Conservation (phyloP, 2,797 vertebrate species). For the Typhlichthys eigenmanni region DNA sequence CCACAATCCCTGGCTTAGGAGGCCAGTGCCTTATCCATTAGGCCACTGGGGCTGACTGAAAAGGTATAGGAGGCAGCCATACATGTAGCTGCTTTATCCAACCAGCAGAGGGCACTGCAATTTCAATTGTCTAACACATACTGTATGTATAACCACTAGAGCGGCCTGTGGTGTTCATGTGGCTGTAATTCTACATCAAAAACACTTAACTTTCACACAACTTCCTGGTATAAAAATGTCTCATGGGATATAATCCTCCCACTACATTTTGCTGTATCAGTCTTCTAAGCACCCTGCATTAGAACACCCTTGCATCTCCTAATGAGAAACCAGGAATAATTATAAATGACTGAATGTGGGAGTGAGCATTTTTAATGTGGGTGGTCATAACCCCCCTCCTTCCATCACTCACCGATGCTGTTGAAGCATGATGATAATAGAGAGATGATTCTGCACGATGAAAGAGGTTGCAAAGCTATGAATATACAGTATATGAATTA, state of each 20-base stretch:
- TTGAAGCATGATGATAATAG: no score
- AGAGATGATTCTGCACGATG: no score
- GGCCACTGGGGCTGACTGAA: constrained; percentile 38
- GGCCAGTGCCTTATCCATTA: constrained; percentile 75
- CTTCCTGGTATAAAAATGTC: constrained; percentile 12
- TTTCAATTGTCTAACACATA: background rate
- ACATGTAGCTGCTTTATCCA: background rate
- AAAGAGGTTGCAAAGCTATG: background rate
- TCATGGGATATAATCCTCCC: background rate
- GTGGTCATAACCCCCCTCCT: no score
- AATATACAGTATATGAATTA: background rate
- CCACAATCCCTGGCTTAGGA: constrained; percentile 74
- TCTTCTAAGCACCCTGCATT: background rate
- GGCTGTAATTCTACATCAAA: constrained; percentile 33
- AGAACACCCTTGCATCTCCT: background rate
- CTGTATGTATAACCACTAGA: constrained; percentile 8
- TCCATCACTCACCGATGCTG: no score
- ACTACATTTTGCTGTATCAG: background rate
- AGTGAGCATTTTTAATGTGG: no score
- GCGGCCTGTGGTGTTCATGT: constrained; percentile 26
- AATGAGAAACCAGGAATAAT: background rate
- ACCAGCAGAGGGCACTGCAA: constrained; percentile 60
- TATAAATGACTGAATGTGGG: no score
- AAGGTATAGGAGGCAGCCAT: background rate
- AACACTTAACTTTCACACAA: constrained; percentile 25